These are phyloP conservation scores for Scaeva pyrastri DNA, from an alignment of 2,888 invertebrate genomes.

Conservation along the genomic window DNA sequence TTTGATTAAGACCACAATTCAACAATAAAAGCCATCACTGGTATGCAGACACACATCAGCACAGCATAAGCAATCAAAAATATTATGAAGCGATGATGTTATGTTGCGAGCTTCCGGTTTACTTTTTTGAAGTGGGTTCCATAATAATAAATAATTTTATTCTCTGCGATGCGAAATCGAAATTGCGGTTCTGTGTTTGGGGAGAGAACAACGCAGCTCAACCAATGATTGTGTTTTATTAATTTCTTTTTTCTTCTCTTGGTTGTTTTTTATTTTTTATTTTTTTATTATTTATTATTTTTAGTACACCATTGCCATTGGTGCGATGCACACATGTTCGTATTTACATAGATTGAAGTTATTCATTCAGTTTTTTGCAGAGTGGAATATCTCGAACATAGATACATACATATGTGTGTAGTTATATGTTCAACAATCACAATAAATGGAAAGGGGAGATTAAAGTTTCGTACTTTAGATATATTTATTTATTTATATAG, in stretches of 20 bases:
- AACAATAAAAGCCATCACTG: neutral
- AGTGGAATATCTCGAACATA: neutral
- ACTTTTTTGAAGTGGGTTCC: slow-evolving; percentile 15
- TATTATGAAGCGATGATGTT: neutral
- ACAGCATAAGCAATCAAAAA: neutral
- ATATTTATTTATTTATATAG: neutral
- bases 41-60: neutral
- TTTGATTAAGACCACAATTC: slow-evolving; percentile 7
- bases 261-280: too few species aligned
- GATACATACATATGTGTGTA: neutral
- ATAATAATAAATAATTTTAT: neutral
- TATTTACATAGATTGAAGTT: neutral
- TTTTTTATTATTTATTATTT: slow-evolving; percentile 1
- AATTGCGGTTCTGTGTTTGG: slow-evolving; percentile 11
- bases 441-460: slow-evolving; percentile 2
- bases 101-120: slow-evolving; percentile 13
- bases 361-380: neutral
- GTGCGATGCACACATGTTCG: neutral
- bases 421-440: too few species aligned
- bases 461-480: neutral
- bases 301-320: neutral
- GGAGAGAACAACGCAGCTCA: slow-evolving; percentile 6
- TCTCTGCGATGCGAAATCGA: neutral
- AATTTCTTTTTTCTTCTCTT: neutral
- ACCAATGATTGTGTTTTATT: neutral